Evolutionary conservation across 2,888 invertebrate species (phyloP).

Genomic region (Kuschelorhynchus macadamiae): DNA sequence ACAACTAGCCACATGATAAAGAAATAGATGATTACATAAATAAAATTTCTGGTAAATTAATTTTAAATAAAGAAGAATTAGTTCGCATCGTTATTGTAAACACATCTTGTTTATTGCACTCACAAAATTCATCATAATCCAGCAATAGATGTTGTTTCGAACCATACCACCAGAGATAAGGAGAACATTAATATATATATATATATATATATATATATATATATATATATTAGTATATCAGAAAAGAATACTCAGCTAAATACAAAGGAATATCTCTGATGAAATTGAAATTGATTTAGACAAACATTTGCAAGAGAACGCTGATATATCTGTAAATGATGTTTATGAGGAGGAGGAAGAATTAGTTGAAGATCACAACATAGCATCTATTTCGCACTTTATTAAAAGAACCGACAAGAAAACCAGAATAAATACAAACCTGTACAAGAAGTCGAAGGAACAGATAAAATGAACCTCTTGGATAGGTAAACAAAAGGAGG

Average conservation of each 20-base stretch:
- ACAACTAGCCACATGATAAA: conserved; percentile 52
- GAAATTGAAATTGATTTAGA: conserved; percentile 47
- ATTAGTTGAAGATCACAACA: not conserved
- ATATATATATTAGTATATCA: too few species aligned
- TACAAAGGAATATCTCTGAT: conserved; percentile 49
- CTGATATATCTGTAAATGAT: not conserved
- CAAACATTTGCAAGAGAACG: conserved; percentile 25
- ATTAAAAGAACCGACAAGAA: not conserved
- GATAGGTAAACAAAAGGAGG: conserved; percentile 38
- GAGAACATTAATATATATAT: too few species aligned
- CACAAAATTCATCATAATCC: too few species aligned
- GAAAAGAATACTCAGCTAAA: conserved; percentile 43
- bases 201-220: too few species aligned
- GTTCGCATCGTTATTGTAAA: too few species aligned
- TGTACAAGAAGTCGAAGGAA: not conserved
- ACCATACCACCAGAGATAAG: conserved; percentile 52
- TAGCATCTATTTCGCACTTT: not conserved
- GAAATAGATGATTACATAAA: too few species aligned
- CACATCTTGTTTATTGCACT: too few species aligned
- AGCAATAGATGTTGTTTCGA: too few species aligned
- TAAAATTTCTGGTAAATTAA: too few species aligned
- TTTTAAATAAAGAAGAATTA: too few species aligned
- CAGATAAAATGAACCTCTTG: not conserved
- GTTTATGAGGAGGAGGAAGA: not conserved
- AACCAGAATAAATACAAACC: not conserved